Base-by-base conservation (phyloP, 2,888 invertebrate species). In the Drosophila quinaria region DNA sequence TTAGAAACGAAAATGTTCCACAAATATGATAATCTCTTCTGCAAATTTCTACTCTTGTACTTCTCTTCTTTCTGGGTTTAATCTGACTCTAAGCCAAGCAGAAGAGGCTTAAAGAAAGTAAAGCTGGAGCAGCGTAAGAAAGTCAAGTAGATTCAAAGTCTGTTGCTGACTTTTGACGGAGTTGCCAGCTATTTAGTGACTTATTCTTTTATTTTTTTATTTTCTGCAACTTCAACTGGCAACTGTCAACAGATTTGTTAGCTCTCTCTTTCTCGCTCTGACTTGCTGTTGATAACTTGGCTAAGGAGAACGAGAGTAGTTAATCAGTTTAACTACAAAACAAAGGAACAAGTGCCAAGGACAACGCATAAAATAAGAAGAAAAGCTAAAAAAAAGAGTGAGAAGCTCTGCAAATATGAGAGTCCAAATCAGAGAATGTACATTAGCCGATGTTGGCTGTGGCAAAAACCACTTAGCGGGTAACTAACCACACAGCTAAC, bases 381-480 rank as follows among this genome's bases (percentile, higher is more conserved):
- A 22, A 50, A 19, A 17, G 6, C n/a, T n/a, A 1, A 33, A 11
- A 11, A 15, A 1, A 19, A 41, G 33, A 60, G 29, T 11, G 25
- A 9, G 54, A 22, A 17, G 41, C 51, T 58, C 44, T 33, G 70
- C 62, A 74, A 79, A 74, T 74, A 69, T 64, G 70, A 54, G 64
- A 70, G 56, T 50, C 55, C 22, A 55, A 51, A 51, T 51, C 39
- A 25, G 46, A 35, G 46, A 46, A 64, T 47, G 54, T 64, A 62
- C 70, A 77, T 77, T 79, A 79, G 77, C 80, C 44, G 17, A 25
- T 42, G 41, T 25, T 61, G 60, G 56, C 60, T 22, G 22, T 58
- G 62, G 67, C 66, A 58, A 69, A 78, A 86, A 83, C 75, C 83
- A 84, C 83, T 84, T 86, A 88, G 75, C 83, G 83, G 78, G 83